Base-by-base conservation (phyloP, 2,888 invertebrate genomes). In the Pheosia gnoma region DNA sequence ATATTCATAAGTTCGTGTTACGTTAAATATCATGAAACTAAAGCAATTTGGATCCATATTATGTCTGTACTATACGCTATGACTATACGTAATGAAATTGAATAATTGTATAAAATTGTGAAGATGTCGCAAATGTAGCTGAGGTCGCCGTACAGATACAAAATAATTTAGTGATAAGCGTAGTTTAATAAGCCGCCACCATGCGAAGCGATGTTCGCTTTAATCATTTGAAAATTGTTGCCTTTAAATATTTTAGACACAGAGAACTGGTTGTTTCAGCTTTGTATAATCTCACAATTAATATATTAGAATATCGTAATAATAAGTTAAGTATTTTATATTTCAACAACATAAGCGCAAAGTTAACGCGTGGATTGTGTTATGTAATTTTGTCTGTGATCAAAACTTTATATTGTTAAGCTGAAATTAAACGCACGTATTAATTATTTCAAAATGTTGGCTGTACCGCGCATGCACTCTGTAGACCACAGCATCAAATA, bases 351-450 rank as follows among this genome's bases (percentile, higher is more conserved):
- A 86, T 86, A 82, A 77, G 86, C 88, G 91, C 88, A 86, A 85
- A 84, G 78, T 83, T 84, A 84, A 83, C 75, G 88, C 85, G 87
- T 87, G 82, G 83, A 86, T 87, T 83, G 86, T 89, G 86, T 85
- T 87, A 85, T 89, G 91, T 91, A 90, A 92, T 92, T 92, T 90
- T 92, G 89, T 91, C 92, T 93, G 93, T 93, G 93, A 93, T 93
- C 90, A 81, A 91, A 91, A 90, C 90, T 88, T 89, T 90, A 89
- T 91, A 92, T 91, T 87, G 85, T 88, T 93, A 92, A 90, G 91
- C 91, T 88, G 89, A 84, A 82, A 76, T 84, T 72, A 86, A 88
- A 80, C 86, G 87, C 87, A 87, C 87, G 81, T 77, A 75, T 25
- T 76, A 65, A 78, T 77, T 75, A 71, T 80, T 82, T 81, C 73